phyloP scores from a whole-genome alignment of 92 coral and sea anemone species.

The Palythoa heliodiscus region DNA sequence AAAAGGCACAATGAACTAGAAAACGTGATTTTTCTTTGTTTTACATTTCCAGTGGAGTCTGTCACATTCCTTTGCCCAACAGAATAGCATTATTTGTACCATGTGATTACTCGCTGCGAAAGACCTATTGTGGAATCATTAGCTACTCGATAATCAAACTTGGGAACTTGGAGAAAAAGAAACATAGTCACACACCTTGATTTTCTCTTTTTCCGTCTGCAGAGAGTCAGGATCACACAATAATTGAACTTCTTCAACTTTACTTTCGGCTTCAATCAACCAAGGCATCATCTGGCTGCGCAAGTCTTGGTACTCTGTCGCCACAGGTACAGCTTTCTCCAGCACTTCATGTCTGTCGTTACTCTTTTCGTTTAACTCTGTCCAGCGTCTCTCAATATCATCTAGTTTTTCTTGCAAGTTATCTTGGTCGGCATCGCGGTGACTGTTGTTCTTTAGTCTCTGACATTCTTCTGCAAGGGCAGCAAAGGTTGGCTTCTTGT shows the following conservation, averaged over 20 bases:
- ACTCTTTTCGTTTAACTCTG: slow-evolving; percentile 71
- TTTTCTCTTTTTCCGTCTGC: slow-evolving; percentile 68
- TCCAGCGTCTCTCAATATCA: slow-evolving; percentile 82
- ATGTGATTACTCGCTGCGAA: too few relatives aligned
- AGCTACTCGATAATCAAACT: too few relatives aligned
- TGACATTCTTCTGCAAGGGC: slow-evolving; percentile 71
- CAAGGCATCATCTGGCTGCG: slow-evolving; percentile 75
- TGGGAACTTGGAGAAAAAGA: too few relatives aligned
- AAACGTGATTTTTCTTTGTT: too few relatives aligned
- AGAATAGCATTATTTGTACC: too few relatives aligned
- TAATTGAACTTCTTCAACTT: slow-evolving; percentile 65
- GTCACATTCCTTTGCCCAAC: too few relatives aligned
- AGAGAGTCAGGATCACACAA: slow-evolving; percentile 75
- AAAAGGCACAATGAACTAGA: too few relatives aligned
- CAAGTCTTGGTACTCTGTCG: slow-evolving; percentile 76
- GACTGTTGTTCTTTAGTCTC: slow-evolving; percentile 69
- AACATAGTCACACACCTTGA: slow-evolving; percentile 56
- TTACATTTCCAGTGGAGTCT: too few relatives aligned
- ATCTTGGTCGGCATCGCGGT: slow-evolving; percentile 71
- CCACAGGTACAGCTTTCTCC: slow-evolving; percentile 77
- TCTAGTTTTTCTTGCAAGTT: slow-evolving; percentile 79
- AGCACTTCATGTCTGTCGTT: slow-evolving; percentile 67
- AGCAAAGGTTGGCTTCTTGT: slow-evolving; percentile 71
- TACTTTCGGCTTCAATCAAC: slow-evolving; percentile 79
- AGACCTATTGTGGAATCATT: too few relatives aligned